Conservation (phyloP, 2,888 invertebrate genomes). For the Drosophila seclusa region DNA sequence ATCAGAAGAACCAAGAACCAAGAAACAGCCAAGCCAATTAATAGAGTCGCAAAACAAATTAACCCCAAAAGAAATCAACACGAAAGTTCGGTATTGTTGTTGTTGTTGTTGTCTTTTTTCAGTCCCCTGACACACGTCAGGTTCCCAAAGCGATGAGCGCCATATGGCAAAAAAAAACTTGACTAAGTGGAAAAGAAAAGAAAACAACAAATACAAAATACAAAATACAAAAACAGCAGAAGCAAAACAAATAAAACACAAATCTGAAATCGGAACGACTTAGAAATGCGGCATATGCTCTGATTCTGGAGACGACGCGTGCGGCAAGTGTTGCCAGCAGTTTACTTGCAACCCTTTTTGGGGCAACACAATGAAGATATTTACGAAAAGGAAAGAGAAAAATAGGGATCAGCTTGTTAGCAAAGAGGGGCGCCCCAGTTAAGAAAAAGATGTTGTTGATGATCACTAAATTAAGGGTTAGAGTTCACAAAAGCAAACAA, state of each 20-base stretch:
- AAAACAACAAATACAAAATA: conserved; percentile 22
- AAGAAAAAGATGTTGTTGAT: conserved; percentile 14
- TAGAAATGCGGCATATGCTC: conserved; percentile 55
- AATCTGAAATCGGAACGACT: conserved; percentile 35
- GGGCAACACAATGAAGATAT: conserved; percentile 42
- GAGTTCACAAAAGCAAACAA: conserved; percentile 47
- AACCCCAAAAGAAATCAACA: conserved; percentile 75
- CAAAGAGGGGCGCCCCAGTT: conserved; percentile 45
- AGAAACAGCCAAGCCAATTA: conserved; percentile 60
- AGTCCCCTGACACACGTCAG: conserved; percentile 74
- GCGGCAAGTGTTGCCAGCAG: conserved; percentile 37
- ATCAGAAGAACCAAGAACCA: conserved; percentile 39
- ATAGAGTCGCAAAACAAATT: conserved; percentile 79
- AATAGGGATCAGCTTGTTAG: conserved; percentile 30
- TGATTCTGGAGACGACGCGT: conserved; percentile 61
- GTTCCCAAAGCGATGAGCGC: conserved; percentile 67
- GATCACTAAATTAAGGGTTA: conserved; percentile 77
- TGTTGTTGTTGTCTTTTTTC: background rate
- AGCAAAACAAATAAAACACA: conserved; percentile 46
- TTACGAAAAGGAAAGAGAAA: conserved; percentile 14
- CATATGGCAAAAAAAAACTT: conserved; percentile 67
- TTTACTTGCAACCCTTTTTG: conserved; percentile 40
- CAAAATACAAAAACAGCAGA: conserved; percentile 4
- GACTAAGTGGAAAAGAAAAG: conserved; percentile 49
- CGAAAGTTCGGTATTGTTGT: conserved; percentile 52